A percentile compares a stretch with the other conserved stretches of the same genome.
Evolutionary conservation across 2,797 vertebrate genomes (phyloP).

Genomic region (Alosa sapidissima): DNA sequence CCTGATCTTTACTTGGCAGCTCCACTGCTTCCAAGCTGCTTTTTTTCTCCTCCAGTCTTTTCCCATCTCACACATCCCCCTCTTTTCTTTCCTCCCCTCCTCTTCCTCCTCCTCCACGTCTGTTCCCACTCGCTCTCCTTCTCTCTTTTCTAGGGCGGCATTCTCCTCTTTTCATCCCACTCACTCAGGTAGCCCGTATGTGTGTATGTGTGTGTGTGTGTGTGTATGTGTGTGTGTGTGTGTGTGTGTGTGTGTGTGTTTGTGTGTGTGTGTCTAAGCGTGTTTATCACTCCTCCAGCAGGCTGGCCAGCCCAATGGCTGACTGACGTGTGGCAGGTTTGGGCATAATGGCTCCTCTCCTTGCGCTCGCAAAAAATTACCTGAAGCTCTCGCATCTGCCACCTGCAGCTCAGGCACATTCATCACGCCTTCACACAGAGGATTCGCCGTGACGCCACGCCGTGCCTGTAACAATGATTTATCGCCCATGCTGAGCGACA

Average conservation of each 20-base stretch:
- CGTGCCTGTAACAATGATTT: not conserved
- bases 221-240: not conserved
- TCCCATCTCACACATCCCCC: not conserved
- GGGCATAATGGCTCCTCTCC: slow-evolving; percentile 9
- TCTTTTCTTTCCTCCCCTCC: not conserved
- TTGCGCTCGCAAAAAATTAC: not conserved
- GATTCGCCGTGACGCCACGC: not conserved
- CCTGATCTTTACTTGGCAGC: not conserved
- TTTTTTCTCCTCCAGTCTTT: not conserved
- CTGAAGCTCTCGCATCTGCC: not conserved
- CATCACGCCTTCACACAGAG: not conserved
- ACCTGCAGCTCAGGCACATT: not conserved
- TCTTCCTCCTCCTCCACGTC: not conserved
- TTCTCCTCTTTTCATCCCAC: not conserved
- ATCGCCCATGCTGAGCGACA: not conserved
- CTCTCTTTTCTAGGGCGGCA: not conserved
- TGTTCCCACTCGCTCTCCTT: not conserved
- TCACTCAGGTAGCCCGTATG: not conserved
- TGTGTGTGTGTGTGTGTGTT: slow-evolving; percentile 1
- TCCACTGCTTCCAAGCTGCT: not conserved
- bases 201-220: not conserved
- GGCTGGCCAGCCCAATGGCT: not conserved
- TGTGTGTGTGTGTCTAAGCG: not conserved
- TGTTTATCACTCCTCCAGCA: not conserved
- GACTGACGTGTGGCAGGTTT: not conserved